Conservation (phyloP, 1,140 invertebrate genomes). For the Latrodectus geometricus region DNA sequence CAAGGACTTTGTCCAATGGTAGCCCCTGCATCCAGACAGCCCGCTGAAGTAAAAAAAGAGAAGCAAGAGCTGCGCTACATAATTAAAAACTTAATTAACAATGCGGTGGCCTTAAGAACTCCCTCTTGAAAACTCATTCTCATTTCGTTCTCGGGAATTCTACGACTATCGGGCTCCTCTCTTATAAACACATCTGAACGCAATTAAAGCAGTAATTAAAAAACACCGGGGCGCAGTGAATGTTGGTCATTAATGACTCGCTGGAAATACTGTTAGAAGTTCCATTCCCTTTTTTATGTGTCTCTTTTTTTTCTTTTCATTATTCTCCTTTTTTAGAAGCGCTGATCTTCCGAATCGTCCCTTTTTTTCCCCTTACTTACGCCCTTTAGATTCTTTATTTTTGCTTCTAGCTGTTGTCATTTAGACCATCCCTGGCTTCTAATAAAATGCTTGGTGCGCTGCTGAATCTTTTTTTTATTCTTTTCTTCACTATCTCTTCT, state of each 20-base stretch:
- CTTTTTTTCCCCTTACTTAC: slow-evolving; percentile 19
- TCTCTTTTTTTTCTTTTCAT: background rate
- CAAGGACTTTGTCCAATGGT: slow-evolving; percentile 43
- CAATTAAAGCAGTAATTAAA: slow-evolving; percentile 61
- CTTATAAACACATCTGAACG: slow-evolving; percentile 61
- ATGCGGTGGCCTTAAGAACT: slow-evolving; percentile 52
- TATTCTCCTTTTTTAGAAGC: background rate
- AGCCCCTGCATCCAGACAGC: background rate
- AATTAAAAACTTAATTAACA: slow-evolving; percentile 62
- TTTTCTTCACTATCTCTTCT: background rate
- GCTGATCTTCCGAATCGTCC: background rate
- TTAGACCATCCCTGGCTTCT: slow-evolving; percentile 37
- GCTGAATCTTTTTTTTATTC: slow-evolving; percentile 1
- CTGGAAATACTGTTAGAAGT: slow-evolving; percentile 37
- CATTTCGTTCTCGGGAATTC: slow-evolving; percentile 23
- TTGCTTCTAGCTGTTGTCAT: slow-evolving; percentile 58
- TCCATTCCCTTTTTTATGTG: background rate
- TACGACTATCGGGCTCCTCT: slow-evolving; percentile 24
- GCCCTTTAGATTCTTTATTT: slow-evolving; percentile 38
- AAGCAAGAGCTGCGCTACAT: slow-evolving; percentile 10
- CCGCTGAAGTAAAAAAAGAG: slow-evolving; percentile 12
- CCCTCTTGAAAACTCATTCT: slow-evolving; percentile 23
- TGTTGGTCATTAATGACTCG: slow-evolving; percentile 32
- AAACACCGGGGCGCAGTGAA: slow-evolving; percentile 49
- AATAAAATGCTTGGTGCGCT: slow-evolving; percentile 50